These are phyloP conservation scores for Montipora capitata DNA, from an alignment of 92 coral and sea anemone species.

Conservation along the genomic window DNA sequence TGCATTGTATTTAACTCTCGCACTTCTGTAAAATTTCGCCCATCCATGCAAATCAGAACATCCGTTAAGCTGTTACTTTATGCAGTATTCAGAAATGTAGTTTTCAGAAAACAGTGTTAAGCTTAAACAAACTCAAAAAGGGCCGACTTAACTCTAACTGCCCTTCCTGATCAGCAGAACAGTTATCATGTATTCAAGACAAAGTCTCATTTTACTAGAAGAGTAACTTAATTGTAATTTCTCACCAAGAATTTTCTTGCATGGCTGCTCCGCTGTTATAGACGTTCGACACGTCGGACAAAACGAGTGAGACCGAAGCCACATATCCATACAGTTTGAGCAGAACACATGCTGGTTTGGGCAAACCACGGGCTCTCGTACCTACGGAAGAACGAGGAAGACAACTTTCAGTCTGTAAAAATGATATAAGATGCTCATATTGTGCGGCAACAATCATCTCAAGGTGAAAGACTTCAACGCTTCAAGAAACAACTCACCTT, in stretches of 20 bases:
- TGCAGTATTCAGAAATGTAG: too few species aligned
- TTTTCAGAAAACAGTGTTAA: too few species aligned
- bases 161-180: too few species aligned
- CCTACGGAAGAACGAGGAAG: slow-evolving; percentile 66
- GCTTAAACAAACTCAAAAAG: too few species aligned
- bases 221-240: too few species aligned
- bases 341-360: slow-evolving; percentile 99
- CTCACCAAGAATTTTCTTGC: slow-evolving; percentile 96
- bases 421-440: background rate
- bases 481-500: slow-evolving; percentile 77
- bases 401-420: background rate
- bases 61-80: too few species aligned
- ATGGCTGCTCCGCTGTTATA: slow-evolving; percentile 93
- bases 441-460: too few species aligned
- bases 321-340: slow-evolving; percentile 95
- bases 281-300: slow-evolving; percentile 99
- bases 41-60: too few species aligned
- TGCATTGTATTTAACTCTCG: background rate
- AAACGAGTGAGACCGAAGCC: slow-evolving; percentile 91
- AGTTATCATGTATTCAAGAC: too few species aligned
- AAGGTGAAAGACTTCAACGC: background rate
- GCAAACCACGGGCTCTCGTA: slow-evolving; percentile 98
- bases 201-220: too few species aligned
- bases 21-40: background rate
- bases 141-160: too few species aligned